These are phyloP conservation scores for Drosophila sp. DNA, from an alignment of 1,140 invertebrate genomes.

Conservation along the genomic window DNA sequence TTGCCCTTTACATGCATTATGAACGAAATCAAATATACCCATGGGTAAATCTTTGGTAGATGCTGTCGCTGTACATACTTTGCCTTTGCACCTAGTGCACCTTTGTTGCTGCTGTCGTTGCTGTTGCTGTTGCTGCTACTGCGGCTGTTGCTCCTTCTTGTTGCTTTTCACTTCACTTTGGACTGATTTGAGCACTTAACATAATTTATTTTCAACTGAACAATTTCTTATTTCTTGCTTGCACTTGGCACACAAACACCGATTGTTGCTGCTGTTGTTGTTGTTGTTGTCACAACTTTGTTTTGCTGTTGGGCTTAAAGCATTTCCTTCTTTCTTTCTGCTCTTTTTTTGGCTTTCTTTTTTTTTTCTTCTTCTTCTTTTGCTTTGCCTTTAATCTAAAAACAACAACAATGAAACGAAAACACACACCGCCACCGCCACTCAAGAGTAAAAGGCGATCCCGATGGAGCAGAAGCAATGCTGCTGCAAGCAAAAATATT, in stretches of 20 bases:
- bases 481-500: conserved; percentile 59
- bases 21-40: conserved; percentile 16
- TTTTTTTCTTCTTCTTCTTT: conserved; percentile 22
- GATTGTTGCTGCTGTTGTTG: conserved; percentile 35
- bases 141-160: conserved; percentile 25
- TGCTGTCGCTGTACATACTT: conserved; percentile 23
- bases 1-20: conserved; percentile 1
- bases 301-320: conserved; percentile 37
- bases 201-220: conserved; percentile 76
- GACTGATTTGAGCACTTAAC: conserved; percentile 71
- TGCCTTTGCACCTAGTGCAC: conserved; percentile 37
- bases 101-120: conserved; percentile 19
- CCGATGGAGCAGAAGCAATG: conserved; percentile 31
- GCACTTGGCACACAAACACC: conserved; percentile 59
- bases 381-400: conserved; percentile 44
- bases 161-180: conserved; percentile 52
- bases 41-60: background rate
- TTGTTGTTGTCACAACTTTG: conserved; percentile 47
- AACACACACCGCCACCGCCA: conserved; percentile 32
- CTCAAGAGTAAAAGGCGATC: conserved; percentile 23
- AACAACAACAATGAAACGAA: conserved; percentile 52
- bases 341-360: conserved; percentile 48
- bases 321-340: conserved; percentile 42
- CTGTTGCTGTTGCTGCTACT: conserved; percentile 10
- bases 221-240: conserved; percentile 55